phyloP scores from a whole-genome alignment of 2,888 invertebrate species.

The Quadroppia sp. region DNA sequence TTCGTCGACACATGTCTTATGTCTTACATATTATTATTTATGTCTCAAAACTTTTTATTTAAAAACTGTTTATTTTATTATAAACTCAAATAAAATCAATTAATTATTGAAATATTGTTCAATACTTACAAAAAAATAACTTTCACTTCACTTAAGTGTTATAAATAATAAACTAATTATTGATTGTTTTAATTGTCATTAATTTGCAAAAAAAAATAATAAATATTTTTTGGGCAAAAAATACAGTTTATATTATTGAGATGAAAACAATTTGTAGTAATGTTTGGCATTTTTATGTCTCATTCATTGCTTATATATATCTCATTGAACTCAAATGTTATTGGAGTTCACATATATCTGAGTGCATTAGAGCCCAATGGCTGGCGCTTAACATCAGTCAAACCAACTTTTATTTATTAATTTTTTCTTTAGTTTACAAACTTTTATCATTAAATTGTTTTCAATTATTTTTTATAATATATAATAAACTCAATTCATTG shows the following conservation, averaged over 20 bases:
- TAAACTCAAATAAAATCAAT: no score
- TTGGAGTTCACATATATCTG: background rate
- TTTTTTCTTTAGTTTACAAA: background rate
- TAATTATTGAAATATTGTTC: background rate
- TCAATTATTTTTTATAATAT: background rate
- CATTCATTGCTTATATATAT: background rate
- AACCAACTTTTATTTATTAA: background rate
- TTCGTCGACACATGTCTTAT: constrained; percentile 9
- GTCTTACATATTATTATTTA: background rate
- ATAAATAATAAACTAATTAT: background rate
- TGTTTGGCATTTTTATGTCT: background rate
- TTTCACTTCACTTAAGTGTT: background rate
- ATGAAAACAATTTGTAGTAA: no score
- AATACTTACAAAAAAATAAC: background rate
- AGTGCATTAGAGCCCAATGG: background rate
- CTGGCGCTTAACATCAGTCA: background rate
- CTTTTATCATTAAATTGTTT: background rate
- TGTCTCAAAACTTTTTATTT: constrained; percentile 3
- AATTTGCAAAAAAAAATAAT: no score
- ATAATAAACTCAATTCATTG: no score
- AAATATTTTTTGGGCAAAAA: no score
- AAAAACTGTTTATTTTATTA: no score
- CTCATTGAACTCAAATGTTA: background rate
- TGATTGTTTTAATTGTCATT: constrained; percentile 16
- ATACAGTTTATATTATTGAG: no score